Evolutionary conservation across 2,888 invertebrate species (phyloP).

Genomic region (Drosophila stalkeri): DNA sequence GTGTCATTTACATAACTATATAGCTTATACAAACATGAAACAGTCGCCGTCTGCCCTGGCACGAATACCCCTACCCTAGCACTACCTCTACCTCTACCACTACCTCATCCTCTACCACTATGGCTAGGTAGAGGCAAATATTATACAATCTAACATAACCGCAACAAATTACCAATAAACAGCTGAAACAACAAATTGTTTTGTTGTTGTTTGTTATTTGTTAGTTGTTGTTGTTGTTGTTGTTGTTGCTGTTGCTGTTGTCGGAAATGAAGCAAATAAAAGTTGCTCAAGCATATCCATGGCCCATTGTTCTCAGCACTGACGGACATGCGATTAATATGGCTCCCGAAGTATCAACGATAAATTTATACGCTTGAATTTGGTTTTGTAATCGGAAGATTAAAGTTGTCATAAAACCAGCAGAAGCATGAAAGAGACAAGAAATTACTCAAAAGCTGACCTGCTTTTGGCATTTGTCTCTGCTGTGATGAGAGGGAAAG

Average conservation of each 20-base stretch:
- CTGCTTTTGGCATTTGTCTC: neutral
- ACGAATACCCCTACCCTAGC: constrained; percentile 21
- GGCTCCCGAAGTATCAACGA: neutral
- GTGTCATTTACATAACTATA: constrained; percentile 73
- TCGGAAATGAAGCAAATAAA: constrained; percentile 6
- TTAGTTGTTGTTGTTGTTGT: neutral
- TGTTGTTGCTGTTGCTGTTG: neutral
- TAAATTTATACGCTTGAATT: constrained; percentile 7
- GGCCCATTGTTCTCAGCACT: constrained; percentile 11
- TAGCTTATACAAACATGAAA: constrained; percentile 22
- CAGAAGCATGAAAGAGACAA: neutral
- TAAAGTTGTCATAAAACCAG: constrained; percentile 2
- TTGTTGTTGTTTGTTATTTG: constrained; percentile 2
- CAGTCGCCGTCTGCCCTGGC: constrained; percentile 26
- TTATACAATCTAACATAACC: constrained; percentile 63
- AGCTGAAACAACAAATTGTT: constrained; percentile 37
- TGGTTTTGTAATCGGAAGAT: constrained; percentile 8
- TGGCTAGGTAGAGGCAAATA: constrained; percentile 37
- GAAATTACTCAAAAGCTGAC: neutral
- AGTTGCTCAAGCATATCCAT: constrained; percentile 28
- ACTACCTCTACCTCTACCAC: neutral
- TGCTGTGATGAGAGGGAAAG: neutral
- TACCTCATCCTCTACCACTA: neutral
- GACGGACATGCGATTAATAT: constrained; percentile 2
- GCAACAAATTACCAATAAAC: constrained; percentile 71